Evolutionary conservation across 2,797 vertebrate genomes (phyloP), one percentile per base, ranked within the genome.

Genomic region (Vespertilio murinus): DNA sequence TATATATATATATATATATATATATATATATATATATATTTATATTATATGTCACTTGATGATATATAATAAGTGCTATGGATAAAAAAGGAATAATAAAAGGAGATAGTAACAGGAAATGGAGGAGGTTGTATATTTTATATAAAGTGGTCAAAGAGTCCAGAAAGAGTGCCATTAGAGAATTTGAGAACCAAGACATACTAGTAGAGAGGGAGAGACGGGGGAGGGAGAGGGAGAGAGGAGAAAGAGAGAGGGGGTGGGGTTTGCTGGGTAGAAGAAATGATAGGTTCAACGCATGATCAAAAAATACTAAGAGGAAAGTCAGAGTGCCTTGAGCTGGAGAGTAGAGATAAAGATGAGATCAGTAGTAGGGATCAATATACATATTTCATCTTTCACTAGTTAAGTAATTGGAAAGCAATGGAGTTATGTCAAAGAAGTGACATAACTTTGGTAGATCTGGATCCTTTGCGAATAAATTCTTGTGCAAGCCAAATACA

Each of bases 171-270:
- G 28, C 1, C 5, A 18, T 45, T 13, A 10, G 6, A 78, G 42
- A 59, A 83, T 59, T 22, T n/a, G 52, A 18, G 40, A 77, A 69
- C 20, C 33, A 77, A 93, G 52, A 69, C 17, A 61, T 61, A 61
- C 25, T 61, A 30, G 56, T 61, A 64, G 61, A 16, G 3, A 64
- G 59, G 6, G 59, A 28, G 11, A 12, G 12, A 28, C n/a, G n/a
- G n/a, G 28, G 1, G 3, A 33, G 30, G 1, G 2, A n/a, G 1
- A 2, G 6, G 3, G 6, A 30, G 0, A 1, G 14, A 8, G 14
- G 28, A 12, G 28, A 61, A 28, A 5, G 6, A 61, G 59, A 28
- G 3, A 28, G 54, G 3, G 54, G 12, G 22, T 5, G 20, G 22
- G 52, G 5, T 18, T 45, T 16, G 28, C 23, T 25, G 25, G 4